phyloP scores from a whole-genome alignment of 2,113 vertebrate species.

The Trochalopteron elliotii region DNA sequence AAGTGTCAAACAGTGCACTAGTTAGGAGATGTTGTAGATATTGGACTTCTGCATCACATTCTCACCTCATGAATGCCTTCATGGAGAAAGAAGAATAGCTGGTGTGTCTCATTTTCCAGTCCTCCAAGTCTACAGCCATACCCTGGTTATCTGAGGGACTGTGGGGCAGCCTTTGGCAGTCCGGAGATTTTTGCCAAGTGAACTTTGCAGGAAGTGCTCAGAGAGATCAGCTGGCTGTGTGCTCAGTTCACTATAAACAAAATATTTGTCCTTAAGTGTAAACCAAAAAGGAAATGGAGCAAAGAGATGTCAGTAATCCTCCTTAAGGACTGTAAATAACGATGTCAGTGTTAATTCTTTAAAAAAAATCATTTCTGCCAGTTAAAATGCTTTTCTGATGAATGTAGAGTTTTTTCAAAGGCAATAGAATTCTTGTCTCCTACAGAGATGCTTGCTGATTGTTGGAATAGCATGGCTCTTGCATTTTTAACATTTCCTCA shows the following conservation, averaged over 20 bases:
- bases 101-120: not conserved
- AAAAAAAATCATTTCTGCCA: not conserved
- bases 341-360: not conserved
- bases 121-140: not conserved
- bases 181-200: rapidly evolving
- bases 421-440: not conserved
- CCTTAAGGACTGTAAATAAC: not conserved
- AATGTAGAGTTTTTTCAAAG: not conserved
- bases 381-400: not conserved
- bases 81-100: not conserved
- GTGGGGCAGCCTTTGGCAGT: not conserved
- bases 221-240: not conserved
- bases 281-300: constrained; percentile 23
- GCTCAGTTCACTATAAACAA: constrained; percentile 13
- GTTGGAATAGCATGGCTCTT: not conserved
- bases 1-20: not conserved
- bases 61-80: constrained; percentile 15
- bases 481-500: not conserved
- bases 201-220: not conserved
- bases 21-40: not conserved
- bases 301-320: constrained; percentile 5
- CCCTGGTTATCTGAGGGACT: not conserved
- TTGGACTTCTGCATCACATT: not conserved
- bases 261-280: constrained; percentile 39
- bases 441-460: not conserved